Evolutionary conservation across 2,888 invertebrate species (phyloP).

Genomic region (Chymomyza amoena): DNA sequence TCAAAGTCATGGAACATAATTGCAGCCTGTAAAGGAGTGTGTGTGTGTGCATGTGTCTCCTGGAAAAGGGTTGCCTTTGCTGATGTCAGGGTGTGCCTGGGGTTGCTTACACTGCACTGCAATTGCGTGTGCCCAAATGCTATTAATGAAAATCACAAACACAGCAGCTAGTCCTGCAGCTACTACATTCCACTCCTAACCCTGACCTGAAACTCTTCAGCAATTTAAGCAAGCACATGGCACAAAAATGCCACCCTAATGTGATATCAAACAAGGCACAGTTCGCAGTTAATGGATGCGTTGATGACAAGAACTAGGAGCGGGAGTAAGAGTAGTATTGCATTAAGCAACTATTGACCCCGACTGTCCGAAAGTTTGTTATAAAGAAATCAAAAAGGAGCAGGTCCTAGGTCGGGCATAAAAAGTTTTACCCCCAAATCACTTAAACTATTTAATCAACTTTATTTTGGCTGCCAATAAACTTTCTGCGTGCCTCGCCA

Average conservation of each 20-base stretch:
- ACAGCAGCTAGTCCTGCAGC: constrained; percentile 22
- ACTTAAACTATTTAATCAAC: constrained; percentile 46
- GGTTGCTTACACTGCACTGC: constrained; percentile 24
- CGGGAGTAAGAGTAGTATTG: background rate
- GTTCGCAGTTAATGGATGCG: background rate
- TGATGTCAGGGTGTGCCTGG: background rate
- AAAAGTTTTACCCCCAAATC: constrained; percentile 28
- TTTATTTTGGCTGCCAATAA: constrained; percentile 34
- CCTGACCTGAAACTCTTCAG: constrained; percentile 7
- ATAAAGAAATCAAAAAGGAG: background rate
- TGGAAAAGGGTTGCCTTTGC: constrained; percentile 2
- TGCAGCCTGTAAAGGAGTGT: constrained; percentile 50
- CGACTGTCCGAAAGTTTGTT: background rate
- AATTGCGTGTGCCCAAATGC: constrained; percentile 57
- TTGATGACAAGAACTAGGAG: background rate
- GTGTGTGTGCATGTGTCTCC: background rate
- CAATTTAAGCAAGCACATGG: constrained; percentile 42
- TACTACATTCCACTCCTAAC: background rate
- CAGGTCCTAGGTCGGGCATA: constrained; percentile 28
- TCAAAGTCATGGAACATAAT: constrained; percentile 56
- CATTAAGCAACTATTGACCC: background rate
- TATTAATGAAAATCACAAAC: constrained; percentile 67
- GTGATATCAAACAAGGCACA: constrained; percentile 51
- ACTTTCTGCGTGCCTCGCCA: constrained; percentile 13
- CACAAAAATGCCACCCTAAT: constrained; percentile 64